Percentiles rank a stretch among this genome's conserved stretches.
These are phyloP conservation scores for Halocynthia aurantium DNA, from an alignment of 23 tunicate species.

Conservation along the genomic window DNA sequence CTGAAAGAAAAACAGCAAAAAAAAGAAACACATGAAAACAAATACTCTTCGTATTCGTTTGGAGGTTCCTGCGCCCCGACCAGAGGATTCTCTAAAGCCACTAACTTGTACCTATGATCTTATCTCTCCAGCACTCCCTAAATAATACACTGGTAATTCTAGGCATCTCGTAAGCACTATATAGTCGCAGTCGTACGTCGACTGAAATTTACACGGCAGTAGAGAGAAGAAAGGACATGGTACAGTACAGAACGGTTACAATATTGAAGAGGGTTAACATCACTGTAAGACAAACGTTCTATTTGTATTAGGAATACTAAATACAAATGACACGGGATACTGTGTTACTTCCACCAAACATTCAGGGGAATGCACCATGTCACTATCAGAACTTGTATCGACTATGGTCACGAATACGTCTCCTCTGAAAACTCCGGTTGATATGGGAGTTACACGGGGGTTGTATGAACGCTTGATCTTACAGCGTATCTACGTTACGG, in stretches of 20 bases:
- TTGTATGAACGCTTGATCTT: background rate
- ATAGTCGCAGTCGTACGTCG: too few species aligned
- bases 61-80: background rate
- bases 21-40: background rate
- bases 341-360: background rate
- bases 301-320: background rate
- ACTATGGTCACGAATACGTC: too few species aligned
- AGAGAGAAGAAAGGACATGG: too few species aligned
- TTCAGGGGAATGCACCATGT: too few species aligned
- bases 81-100: slow-evolving; percentile 2
- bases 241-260: background rate
- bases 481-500: background rate
- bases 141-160: too few species aligned
- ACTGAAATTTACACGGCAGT: too few species aligned
- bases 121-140: slow-evolving; percentile 43
- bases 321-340: background rate
- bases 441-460: background rate
- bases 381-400: too few species aligned
- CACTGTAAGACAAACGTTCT: background rate
- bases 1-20: background rate
- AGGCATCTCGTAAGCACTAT: too few species aligned
- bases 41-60: background rate
- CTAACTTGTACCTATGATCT: background rate
- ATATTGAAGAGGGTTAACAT: background rate
- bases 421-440: too few species aligned